phyloP scores from a whole-genome alignment of 2,888 invertebrate genomes.

The Macaria liturata region DNA sequence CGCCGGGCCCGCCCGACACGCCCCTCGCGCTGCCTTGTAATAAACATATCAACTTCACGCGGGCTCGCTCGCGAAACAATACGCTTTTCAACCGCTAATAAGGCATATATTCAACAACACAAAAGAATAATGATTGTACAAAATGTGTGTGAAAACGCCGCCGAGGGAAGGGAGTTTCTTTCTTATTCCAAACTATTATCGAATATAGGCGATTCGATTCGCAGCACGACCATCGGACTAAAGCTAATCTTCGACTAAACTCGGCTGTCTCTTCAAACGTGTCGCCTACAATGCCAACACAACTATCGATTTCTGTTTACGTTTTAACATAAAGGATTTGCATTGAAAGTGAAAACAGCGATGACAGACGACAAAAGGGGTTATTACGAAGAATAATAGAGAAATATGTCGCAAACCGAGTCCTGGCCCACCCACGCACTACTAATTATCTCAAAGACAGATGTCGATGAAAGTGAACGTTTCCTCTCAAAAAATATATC shows the following conservation, averaged over 20 bases:
- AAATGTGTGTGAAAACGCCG: conserved; percentile 37
- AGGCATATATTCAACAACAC: conserved; percentile 50
- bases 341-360: conserved; percentile 75
- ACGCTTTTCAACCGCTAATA: conserved; percentile 58
- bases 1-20: conserved; percentile 18
- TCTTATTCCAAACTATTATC: conserved; percentile 6
- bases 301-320: conserved; percentile 71
- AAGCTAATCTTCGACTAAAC: conserved; percentile 6
- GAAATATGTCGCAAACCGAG: conserved; percentile 47
- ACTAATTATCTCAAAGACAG: conserved; percentile 72
- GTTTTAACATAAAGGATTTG: conserved; percentile 61
- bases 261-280: conserved; percentile 26
- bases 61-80: conserved; percentile 52
- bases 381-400: conserved; percentile 64
- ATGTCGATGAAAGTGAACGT: conserved; percentile 73
- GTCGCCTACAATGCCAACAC: conserved; percentile 25
- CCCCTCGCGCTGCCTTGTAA: conserved; percentile 45
- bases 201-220: conserved; percentile 7
- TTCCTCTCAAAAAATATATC: conserved; percentile 61
- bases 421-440: conserved; percentile 62
- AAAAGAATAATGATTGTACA: conserved; percentile 36
- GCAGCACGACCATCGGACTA: conserved; percentile 7
- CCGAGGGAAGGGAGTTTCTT: conserved; percentile 14
- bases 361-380: conserved; percentile 65
- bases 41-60: conserved; percentile 64